These are phyloP conservation scores for Orientallactaga sibirica DNA, from an alignment of 2,797 vertebrate genomes.

Conservation along the genomic window DNA sequence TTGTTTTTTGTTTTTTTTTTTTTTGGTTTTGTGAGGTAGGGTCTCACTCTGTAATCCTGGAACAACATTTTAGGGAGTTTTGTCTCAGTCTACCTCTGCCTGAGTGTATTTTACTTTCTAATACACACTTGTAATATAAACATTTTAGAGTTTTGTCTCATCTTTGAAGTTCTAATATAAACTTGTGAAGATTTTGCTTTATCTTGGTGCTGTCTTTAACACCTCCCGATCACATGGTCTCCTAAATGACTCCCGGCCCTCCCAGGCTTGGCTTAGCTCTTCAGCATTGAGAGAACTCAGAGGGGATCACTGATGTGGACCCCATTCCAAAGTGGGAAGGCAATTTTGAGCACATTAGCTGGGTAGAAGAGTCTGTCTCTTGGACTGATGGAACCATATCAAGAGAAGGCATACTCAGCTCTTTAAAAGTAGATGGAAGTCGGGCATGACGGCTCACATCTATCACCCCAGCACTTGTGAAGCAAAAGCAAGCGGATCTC, in stretches of 20 bases:
- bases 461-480: too few species aligned
- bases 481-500: too few species aligned
- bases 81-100: too few species aligned
- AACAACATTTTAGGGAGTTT: conserved; percentile 26
- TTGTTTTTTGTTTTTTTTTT: too few species aligned
- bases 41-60: too few species aligned
- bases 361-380: neutral
- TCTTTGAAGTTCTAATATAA: neutral
- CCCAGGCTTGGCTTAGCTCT: neutral
- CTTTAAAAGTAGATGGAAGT: neutral
- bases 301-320: neutral
- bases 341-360: neutral
- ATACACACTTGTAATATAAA: too few species aligned
- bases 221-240: neutral
- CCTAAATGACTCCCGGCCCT: neutral
- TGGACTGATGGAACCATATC: neutral
- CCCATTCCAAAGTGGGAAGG: neutral
- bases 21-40: too few species aligned
- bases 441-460: too few species aligned
- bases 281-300: neutral
- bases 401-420: neutral
- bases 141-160: conserved; percentile 16
- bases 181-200: conserved; percentile 2
- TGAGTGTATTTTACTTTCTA: too few species aligned
- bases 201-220: neutral